These are phyloP conservation scores for Parnassius orleans DNA, from an alignment of 2,888 invertebrate genomes.

Conservation along the genomic window DNA sequence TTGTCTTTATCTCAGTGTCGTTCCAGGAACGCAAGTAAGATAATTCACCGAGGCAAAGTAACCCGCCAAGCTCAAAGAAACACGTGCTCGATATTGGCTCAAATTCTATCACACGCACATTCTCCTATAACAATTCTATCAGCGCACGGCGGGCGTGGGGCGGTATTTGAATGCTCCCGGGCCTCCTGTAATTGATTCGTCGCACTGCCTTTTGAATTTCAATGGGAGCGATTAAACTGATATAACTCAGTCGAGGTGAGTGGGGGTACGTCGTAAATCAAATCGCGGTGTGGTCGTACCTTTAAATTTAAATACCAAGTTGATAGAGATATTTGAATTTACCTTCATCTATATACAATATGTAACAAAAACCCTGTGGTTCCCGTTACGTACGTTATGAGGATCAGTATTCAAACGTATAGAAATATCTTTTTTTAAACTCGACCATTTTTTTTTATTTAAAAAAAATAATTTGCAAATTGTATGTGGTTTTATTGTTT, in stretches of 20 bases:
- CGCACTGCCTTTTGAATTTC: conserved; percentile 71
- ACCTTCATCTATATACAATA: too few species aligned
- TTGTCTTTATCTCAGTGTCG: not conserved
- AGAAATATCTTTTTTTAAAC: too few species aligned
- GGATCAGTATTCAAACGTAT: too few species aligned
- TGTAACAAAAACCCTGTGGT: too few species aligned
- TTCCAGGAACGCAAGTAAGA: conserved; percentile 7
- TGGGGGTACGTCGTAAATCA: conserved; percentile 44
- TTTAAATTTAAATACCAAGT: conserved; percentile 18
- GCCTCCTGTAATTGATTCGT: conserved; percentile 69
- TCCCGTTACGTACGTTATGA: too few species aligned
- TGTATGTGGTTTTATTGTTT: too few species aligned
- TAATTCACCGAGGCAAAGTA: conserved; percentile 18
- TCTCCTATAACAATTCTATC: conserved; percentile 76
- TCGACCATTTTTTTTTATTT: too few species aligned
- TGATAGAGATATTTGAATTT: conserved; percentile 1
- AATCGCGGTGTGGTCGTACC: conserved; percentile 37
- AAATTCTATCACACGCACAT: conserved; percentile 78
- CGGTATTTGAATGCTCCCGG: conserved; percentile 66
- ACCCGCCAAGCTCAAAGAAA: conserved; percentile 28
- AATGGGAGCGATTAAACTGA: conserved; percentile 76
- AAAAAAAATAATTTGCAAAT: too few species aligned
- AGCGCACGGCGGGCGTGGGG: conserved; percentile 45
- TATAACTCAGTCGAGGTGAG: conserved; percentile 55
- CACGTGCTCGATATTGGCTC: conserved; percentile 57